These are phyloP conservation scores for Argentina silus DNA, from an alignment of 2,797 vertebrate genomes.

Conservation along the genomic window DNA sequence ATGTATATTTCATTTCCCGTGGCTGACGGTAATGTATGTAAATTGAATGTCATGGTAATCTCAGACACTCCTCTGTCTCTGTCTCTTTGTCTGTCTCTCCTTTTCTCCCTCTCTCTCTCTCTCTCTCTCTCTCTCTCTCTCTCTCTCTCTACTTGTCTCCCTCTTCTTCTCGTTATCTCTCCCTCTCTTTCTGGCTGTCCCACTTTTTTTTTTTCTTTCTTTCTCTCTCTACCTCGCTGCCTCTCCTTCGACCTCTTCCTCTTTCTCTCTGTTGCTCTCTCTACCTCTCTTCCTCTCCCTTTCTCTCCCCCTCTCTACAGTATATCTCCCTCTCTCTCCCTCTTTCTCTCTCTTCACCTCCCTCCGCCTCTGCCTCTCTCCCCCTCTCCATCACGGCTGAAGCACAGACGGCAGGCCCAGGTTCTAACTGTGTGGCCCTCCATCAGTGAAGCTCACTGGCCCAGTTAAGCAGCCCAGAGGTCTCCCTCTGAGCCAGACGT, in stretches of 20 bases:
- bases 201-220: background rate
- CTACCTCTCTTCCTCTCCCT: no score
- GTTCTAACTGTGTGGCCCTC: constrained; percentile 55
- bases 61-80: constrained; percentile 15
- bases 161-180: background rate
- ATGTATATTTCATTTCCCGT: constrained; percentile 27
- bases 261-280: background rate
- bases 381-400: constrained; percentile 52
- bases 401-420: constrained; percentile 51
- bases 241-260: background rate
- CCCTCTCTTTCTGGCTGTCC: background rate
- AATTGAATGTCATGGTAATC: constrained; percentile 29
- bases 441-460: constrained; percentile 60
- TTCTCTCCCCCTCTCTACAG: background rate
- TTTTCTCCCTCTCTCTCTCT: constrained; percentile 42
- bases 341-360: background rate
- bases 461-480: constrained; percentile 71
- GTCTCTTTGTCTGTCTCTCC: constrained; percentile 35
- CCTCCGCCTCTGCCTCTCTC: constrained; percentile 28
- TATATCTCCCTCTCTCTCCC: background rate
- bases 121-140: constrained; percentile 63
- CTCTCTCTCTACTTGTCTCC: constrained; percentile 18
- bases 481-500: constrained; percentile 74
- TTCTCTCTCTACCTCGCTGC: background rate
- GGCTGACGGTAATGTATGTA: constrained; percentile 25